These are phyloP conservation scores for Pterobdella sp. DNA, from an alignment of 2,888 invertebrate species.

Conservation along the genomic window DNA sequence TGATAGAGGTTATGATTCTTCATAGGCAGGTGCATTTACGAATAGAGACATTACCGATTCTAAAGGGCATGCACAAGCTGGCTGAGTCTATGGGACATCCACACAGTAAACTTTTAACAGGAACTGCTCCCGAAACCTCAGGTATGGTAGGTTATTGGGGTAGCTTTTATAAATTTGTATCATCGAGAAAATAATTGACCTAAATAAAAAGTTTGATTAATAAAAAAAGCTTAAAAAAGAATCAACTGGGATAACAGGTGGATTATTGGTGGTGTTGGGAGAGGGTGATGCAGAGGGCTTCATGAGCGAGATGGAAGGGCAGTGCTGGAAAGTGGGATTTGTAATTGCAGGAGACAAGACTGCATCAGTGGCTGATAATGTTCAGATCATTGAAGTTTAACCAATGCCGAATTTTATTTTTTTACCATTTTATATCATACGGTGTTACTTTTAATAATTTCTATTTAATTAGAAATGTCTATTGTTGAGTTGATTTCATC, in stretches of 20 bases:
- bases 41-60: conserved; percentile 69
- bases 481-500: neutral
- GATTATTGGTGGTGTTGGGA: conserved; percentile 81
- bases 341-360: conserved; percentile 86
- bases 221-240: too few species aligned
- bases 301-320: conserved; percentile 83
- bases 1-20: too few species aligned
- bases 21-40: conserved; percentile 54
- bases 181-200: neutral
- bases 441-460: neutral
- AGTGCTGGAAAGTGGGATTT: conserved; percentile 88
- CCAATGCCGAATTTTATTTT: too few species aligned
- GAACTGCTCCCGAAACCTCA: conserved; percentile 69
- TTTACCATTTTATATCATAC: too few species aligned
- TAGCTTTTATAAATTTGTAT: neutral
- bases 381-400: neutral
- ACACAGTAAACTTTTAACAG: conserved; percentile 63
- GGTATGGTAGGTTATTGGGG: conserved; percentile 50
- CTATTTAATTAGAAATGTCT: neutral
- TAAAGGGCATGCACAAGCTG: conserved; percentile 69
- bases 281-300: conserved; percentile 86
- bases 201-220: neutral
- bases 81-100: conserved; percentile 65
- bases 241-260: too few species aligned
- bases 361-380: conserved; percentile 54